A percentile compares a stretch with the other conserved stretches of the same genome.
Evolutionary conservation across 2,888 invertebrate species (phyloP).

Genomic region (Macrophya alboannulata): DNA sequence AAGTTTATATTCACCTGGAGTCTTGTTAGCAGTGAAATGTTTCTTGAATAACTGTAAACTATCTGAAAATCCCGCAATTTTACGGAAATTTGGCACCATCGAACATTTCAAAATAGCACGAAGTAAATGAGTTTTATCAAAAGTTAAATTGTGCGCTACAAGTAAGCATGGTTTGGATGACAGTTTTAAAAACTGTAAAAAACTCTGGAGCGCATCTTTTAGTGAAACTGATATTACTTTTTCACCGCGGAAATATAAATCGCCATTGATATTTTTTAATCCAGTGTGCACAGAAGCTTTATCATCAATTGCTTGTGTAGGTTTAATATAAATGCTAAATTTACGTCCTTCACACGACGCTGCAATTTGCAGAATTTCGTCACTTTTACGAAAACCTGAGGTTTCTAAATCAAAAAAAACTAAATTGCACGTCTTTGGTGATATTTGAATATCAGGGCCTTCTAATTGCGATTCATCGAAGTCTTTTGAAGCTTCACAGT

Average conservation of each 20-base stretch:
- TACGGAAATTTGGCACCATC: conserved; percentile 55
- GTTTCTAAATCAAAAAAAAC: conserved; percentile 67
- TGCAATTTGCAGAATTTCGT: conserved; percentile 65
- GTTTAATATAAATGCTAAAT: conserved; percentile 60
- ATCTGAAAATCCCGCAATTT: conserved; percentile 59
- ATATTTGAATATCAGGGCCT: neutral
- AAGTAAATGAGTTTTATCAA: conserved; percentile 57
- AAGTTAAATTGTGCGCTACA: conserved; percentile 59
- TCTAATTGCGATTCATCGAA: neutral
- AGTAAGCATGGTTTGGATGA: conserved; percentile 55
- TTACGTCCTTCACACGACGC: conserved; percentile 57
- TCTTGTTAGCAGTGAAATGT: conserved; percentile 5
- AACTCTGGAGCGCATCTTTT: conserved; percentile 47
- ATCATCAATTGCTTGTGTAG: conserved; percentile 55
- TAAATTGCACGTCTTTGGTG: conserved; percentile 55
- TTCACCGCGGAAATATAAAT: conserved; percentile 59
- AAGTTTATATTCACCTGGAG: conserved; percentile 6
- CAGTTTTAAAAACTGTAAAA: conserved; percentile 48
- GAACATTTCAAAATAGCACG: conserved; percentile 47
- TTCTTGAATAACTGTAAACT: conserved; percentile 51
- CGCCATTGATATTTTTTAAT: conserved; percentile 56
- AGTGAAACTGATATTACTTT: conserved; percentile 49
- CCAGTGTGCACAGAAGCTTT: conserved; percentile 60
- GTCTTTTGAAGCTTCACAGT: conserved; percentile 28
- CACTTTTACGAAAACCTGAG: conserved; percentile 59